Evolutionary conservation across 2,797 vertebrate genomes (phyloP).

Genomic region (Coccyzus lansbergi): DNA sequence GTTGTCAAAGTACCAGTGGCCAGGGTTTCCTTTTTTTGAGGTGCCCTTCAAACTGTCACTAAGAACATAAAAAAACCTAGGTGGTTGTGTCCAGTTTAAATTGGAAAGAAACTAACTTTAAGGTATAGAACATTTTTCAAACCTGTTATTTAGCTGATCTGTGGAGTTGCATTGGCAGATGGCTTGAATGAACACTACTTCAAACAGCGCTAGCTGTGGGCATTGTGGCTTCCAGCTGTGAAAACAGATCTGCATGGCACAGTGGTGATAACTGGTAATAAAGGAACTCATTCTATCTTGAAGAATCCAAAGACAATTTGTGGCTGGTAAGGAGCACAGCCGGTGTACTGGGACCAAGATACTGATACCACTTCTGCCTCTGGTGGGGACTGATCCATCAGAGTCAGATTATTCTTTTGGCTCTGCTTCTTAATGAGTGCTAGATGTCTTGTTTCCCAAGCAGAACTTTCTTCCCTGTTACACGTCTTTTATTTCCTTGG

Average conservation of each 20-base stretch:
- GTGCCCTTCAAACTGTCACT: slow-evolving; percentile 26
- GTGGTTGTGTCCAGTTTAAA: neutral
- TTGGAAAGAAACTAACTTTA: slow-evolving; percentile 17
- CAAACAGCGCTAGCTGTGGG: slow-evolving; percentile 45
- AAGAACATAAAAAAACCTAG: slow-evolving; percentile 40
- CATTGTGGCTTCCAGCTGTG: slow-evolving; percentile 37
- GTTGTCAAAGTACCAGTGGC: neutral
- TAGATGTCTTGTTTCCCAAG: neutral
- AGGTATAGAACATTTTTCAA: slow-evolving; percentile 11
- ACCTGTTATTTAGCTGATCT: slow-evolving; percentile 56
- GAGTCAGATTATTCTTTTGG: neutral
- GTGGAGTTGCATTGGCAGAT: slow-evolving; percentile 49
- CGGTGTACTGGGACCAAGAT: neutral
- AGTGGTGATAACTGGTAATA: neutral
- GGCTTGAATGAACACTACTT: slow-evolving; percentile 54
- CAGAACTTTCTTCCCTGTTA: neutral
- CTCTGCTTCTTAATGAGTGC: neutral
- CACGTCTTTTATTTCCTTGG: neutral
- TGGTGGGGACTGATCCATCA: neutral
- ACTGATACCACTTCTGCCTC: neutral
- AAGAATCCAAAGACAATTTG: neutral
- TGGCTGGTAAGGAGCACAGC: neutral
- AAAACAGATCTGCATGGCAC: neutral
- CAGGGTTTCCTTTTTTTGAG: slow-evolving; percentile 8
- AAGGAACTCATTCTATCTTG: neutral